phyloP scores from a whole-genome alignment of 2,797 vertebrate genomes.

The Monodelphis domestica region DNA sequence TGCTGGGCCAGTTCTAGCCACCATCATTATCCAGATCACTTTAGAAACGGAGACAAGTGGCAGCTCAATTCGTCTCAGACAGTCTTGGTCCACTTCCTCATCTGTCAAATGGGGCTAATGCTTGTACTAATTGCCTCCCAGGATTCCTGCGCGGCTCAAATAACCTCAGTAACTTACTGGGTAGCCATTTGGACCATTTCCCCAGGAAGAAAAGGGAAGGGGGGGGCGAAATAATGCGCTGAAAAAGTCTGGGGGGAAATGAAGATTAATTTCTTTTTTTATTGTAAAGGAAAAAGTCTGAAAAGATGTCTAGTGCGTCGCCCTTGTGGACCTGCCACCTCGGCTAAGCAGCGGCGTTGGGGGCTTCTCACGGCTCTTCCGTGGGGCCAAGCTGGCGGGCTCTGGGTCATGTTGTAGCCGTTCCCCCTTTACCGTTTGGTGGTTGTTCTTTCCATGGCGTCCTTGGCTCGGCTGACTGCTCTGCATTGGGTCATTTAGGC shows the following conservation, averaged over 20 bases:
- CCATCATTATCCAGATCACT: too few relatives aligned
- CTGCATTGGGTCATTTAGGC: neutral
- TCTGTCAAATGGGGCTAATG: neutral
- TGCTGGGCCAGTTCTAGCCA: neutral
- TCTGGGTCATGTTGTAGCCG: neutral
- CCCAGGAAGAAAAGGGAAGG: neutral
- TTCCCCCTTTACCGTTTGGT: neutral
- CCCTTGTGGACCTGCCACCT: neutral
- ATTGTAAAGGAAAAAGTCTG: neutral
- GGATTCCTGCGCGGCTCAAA: neutral
- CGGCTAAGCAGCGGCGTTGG: neutral
- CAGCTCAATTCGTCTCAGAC: neutral
- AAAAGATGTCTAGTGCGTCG: neutral
- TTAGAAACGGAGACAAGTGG: neutral
- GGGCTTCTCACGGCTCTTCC: neutral
- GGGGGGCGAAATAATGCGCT: too few relatives aligned
- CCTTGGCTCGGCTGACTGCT: neutral
- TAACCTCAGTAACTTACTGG: neutral
- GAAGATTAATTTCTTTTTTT: too few relatives aligned
- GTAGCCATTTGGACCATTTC: neutral
- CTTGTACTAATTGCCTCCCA: neutral
- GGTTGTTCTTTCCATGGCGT: neutral
- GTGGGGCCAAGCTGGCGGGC: neutral
- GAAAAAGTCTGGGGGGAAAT: too few relatives aligned
- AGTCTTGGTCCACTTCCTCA: neutral